phyloP scores from a whole-genome alignment of 2,888 invertebrate genomes.

The Antheraea yamamai region DNA sequence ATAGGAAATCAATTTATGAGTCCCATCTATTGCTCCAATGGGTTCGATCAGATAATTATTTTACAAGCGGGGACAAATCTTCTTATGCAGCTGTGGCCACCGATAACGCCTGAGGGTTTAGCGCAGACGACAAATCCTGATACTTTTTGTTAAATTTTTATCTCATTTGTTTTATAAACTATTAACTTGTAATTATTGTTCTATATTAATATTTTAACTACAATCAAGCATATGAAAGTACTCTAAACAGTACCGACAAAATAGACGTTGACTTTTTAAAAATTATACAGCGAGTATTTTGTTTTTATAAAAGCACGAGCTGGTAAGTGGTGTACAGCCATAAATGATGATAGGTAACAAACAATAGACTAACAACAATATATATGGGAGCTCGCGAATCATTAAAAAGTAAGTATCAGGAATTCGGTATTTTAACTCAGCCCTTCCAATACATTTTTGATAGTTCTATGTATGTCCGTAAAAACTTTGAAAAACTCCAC shows the following conservation, averaged over 20 bases:
- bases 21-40: conserved; percentile 68
- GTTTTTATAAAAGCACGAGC: too few species aligned
- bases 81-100: conserved; percentile 72
- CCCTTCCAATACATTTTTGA: too few species aligned
- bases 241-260: neutral
- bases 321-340: too few species aligned
- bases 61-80: conserved; percentile 68
- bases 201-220: neutral
- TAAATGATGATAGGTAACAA: too few species aligned
- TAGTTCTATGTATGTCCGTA: too few species aligned
- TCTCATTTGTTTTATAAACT: neutral
- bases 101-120: conserved; percentile 54
- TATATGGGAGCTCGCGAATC: too few species aligned
- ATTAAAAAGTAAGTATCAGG: too few species aligned
- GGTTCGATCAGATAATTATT: conserved; percentile 75
- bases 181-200: neutral
- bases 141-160: conserved; percentile 35
- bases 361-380: too few species aligned
- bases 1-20: conserved; percentile 66
- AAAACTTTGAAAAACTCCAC: too few species aligned
- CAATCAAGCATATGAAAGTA: neutral
- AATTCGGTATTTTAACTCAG: too few species aligned
- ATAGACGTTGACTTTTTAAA: neutral
- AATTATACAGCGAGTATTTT: too few species aligned
- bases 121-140: conserved; percentile 36